phyloP scores from a whole-genome alignment of 2,797 vertebrate species.

The Decapterus maruadsi region DNA sequence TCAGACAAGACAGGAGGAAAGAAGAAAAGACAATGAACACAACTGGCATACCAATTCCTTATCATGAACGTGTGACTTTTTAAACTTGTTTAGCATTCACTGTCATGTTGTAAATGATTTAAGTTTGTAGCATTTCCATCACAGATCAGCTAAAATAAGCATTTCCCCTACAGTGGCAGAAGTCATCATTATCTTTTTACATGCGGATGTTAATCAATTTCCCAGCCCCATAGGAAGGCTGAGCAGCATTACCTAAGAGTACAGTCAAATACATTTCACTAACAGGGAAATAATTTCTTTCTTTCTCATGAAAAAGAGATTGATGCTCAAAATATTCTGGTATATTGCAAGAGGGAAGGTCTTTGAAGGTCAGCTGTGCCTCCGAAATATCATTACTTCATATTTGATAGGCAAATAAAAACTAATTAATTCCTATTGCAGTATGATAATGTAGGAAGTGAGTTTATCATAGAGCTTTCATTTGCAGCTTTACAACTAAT shows the following conservation, averaged over 20 bases:
- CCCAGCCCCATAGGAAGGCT: conserved; percentile 22
- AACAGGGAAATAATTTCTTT: conserved; percentile 13
- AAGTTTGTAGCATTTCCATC: neutral
- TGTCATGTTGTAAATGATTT: conserved; percentile 19
- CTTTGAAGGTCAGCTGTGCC: conserved; percentile 19
- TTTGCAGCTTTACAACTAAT: neutral
- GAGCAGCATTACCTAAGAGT: conserved; percentile 2
- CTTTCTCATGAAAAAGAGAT: conserved; percentile 30
- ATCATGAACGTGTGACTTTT: neutral
- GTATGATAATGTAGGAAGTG: neutral
- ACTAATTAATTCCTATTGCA: neutral
- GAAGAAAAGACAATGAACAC: conserved; percentile 7
- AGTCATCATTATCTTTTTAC: conserved; percentile 1
- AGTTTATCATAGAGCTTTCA: neutral
- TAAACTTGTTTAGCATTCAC: neutral
- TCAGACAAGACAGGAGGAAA: conserved; percentile 32
- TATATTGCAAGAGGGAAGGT: neutral
- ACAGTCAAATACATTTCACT: neutral
- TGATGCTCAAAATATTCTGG: conserved; percentile 4
- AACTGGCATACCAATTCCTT: conserved; percentile 1
- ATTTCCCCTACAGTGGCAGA: neutral
- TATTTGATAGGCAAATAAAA: conserved; percentile 4
- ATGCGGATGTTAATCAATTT: conserved; percentile 24
- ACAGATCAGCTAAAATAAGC: conserved; percentile 13
- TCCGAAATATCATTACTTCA: neutral